Evolutionary conservation across 2,113 vertebrate species (phyloP).

Genomic region (Taxidea taxus): DNA sequence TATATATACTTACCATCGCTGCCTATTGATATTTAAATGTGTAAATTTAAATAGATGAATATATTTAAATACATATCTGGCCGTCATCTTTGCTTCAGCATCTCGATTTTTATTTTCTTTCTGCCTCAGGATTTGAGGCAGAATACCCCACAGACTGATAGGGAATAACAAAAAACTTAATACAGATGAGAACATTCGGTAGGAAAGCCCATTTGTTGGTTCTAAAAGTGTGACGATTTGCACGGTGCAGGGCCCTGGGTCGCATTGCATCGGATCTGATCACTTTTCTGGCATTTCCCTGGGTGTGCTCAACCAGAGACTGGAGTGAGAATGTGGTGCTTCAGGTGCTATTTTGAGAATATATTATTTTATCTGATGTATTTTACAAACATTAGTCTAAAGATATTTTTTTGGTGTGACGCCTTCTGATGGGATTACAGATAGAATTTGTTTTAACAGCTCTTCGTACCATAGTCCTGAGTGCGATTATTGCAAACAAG

Average conservation of each 20-base stretch:
- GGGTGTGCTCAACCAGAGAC: neutral
- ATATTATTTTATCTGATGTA: neutral
- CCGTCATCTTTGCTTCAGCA: neutral
- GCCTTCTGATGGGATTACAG: neutral
- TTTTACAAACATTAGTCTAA: neutral
- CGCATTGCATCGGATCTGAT: accelerated
- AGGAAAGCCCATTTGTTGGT: neutral
- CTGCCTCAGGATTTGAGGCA: neutral
- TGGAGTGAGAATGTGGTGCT: neutral
- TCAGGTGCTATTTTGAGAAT: neutral
- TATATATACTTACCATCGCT: neutral
- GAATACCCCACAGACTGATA: neutral
- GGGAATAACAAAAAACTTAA: neutral
- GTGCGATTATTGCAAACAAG: accelerated
- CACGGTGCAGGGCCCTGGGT: accelerated
- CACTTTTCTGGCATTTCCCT: neutral
- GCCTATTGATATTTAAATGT: neutral
- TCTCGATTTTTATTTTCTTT: neutral
- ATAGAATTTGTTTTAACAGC: neutral
- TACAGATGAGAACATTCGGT: neutral
- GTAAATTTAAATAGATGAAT: neutral
- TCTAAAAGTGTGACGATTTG: no score
- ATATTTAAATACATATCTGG: neutral
- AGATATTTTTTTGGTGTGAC: neutral
- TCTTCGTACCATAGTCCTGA: neutral